phyloP scores from a whole-genome alignment of 2,113 vertebrate genomes.

The Sapajus apella region DNA sequence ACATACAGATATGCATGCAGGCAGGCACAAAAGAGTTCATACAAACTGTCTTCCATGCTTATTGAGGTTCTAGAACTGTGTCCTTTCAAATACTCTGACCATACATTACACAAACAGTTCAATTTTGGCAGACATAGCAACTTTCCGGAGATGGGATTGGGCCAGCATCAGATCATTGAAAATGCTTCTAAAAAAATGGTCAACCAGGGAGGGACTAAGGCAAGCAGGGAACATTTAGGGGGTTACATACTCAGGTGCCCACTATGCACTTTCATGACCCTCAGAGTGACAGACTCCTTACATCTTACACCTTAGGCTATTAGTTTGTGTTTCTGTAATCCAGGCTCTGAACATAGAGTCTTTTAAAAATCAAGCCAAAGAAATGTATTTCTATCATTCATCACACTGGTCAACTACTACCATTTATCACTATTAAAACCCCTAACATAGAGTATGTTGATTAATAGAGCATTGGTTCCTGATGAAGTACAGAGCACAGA shows the following conservation, averaged over 20 bases:
- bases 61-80: not conserved
- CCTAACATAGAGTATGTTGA: not conserved
- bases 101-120: not conserved
- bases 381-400: not conserved
- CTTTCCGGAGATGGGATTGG: not conserved
- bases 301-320: not conserved
- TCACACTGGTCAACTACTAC: not conserved
- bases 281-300: not conserved
- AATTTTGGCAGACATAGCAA: not conserved
- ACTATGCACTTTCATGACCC: rapidly evolving
- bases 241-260: not conserved
- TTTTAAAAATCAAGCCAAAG: not conserved
- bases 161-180: not conserved
- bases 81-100: not conserved
- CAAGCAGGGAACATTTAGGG: not conserved
- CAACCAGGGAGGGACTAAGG: not conserved
- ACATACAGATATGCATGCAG: not conserved
- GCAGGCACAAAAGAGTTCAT: not conserved
- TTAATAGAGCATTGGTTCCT: not conserved
- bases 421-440: not conserved
- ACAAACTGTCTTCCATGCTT: not conserved
- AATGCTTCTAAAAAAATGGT: not conserved
- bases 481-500: not conserved
- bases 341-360: not conserved
- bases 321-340: not conserved